Conservation (phyloP, 2,797 vertebrate genomes). For the Sparus aurata region DNA sequence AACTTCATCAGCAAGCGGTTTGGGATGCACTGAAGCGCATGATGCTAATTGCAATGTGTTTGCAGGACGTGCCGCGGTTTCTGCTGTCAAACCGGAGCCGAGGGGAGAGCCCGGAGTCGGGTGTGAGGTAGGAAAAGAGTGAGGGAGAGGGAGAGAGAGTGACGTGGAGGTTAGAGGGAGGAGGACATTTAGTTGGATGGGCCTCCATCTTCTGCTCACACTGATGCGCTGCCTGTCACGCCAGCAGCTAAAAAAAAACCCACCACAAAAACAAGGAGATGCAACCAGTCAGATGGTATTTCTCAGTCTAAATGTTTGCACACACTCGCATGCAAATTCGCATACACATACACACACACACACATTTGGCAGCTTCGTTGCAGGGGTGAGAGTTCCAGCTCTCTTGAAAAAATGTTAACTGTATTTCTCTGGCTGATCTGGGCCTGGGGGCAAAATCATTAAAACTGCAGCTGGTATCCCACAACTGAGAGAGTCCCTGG, state of each 20-base stretch:
- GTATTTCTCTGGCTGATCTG: constrained; percentile 68
- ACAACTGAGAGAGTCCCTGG: constrained; percentile 66
- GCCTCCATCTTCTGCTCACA: constrained; percentile 24
- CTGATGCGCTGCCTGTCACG: background rate
- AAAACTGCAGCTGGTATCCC: constrained; percentile 75
- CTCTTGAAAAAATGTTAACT: constrained; percentile 56
- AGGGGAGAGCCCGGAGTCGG: background rate
- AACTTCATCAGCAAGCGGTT: constrained; percentile 72
- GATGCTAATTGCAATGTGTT: constrained; percentile 76
- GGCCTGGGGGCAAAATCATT: constrained; percentile 77
- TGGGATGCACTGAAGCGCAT: constrained; percentile 66
- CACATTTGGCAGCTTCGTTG: constrained; percentile 37
- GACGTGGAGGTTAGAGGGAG: constrained; percentile 19
- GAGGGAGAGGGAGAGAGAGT: background rate
- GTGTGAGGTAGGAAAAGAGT: background rate
- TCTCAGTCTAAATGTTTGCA: constrained; percentile 13
- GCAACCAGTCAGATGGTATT: background rate
- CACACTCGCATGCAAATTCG: constrained; percentile 11
- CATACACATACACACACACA: constrained; percentile 3
- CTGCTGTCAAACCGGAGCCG: constrained; percentile 46
- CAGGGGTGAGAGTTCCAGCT: constrained; percentile 47
- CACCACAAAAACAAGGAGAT: background rate
- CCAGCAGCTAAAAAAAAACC: background rate
- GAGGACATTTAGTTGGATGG: constrained; percentile 17
- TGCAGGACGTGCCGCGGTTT: constrained; percentile 54